Conservation (phyloP, 2,113 vertebrate species). For the Equus quagga region DNA sequence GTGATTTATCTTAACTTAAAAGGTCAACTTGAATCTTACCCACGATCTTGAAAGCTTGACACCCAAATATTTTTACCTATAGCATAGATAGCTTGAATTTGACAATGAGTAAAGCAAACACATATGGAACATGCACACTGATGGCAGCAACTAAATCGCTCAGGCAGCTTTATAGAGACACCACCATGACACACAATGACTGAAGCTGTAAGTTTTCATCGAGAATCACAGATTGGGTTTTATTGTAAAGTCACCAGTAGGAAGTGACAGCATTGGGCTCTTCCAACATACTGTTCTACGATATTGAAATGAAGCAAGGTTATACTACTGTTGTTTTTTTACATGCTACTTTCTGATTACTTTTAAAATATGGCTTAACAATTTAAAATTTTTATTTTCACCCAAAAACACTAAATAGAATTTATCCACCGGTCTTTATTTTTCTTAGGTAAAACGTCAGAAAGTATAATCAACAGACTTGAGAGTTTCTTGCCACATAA, state of each 20-base stretch:
- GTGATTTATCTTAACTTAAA: neutral
- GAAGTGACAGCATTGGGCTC: neutral
- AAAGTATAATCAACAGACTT: neutral
- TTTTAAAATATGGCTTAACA: neutral
- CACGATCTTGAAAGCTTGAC: neutral
- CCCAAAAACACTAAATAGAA: neutral
- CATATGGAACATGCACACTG: neutral
- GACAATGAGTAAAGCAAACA: constrained; percentile 5
- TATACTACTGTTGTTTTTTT: neutral
- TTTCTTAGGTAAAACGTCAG: constrained; percentile 2
- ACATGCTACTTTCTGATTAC: neutral
- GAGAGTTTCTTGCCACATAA: neutral
- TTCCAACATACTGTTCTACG: constrained; percentile 9
- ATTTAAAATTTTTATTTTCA: neutral
- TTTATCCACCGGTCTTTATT: neutral
- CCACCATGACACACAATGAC: neutral
- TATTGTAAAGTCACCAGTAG: neutral
- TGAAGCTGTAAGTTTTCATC: neutral
- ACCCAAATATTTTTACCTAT: neutral
- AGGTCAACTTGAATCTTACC: neutral
- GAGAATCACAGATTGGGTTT: neutral
- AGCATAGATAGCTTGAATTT: neutral
- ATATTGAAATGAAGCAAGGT: constrained; percentile 51
- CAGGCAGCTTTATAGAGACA: neutral
- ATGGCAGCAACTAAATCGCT: neutral